Evolutionary conservation across 2,797 vertebrate species (phyloP).

Genomic region (Anisognathus igniventris): DNA sequence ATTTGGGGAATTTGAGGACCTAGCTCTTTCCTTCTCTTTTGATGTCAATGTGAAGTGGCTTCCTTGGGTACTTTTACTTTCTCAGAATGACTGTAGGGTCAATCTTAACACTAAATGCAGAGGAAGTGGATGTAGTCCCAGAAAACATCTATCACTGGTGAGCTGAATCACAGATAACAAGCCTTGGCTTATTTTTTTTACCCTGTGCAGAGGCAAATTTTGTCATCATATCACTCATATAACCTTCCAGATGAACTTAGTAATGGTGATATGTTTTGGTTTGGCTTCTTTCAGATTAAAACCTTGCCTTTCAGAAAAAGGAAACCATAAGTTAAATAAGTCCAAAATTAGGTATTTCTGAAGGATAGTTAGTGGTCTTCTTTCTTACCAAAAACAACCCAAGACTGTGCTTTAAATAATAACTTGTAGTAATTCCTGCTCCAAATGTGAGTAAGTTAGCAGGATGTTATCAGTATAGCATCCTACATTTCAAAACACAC

Average conservation of each 20-base stretch:
- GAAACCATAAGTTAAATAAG: conserved; percentile 54
- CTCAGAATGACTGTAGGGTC: background rate
- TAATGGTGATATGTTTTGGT: conserved; percentile 49
- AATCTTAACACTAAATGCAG: background rate
- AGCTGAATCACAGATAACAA: background rate
- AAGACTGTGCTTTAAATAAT: conserved; percentile 38
- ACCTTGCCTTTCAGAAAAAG: conserved; percentile 40
- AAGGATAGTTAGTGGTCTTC: conserved; percentile 50
- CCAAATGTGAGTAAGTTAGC: background rate
- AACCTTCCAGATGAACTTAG: conserved; percentile 56
- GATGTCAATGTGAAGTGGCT: background rate
- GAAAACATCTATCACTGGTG: background rate
- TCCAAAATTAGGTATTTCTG: conserved; percentile 53
- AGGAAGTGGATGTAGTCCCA: background rate
- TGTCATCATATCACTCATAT: conserved; percentile 19
- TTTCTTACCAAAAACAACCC: conserved; percentile 27
- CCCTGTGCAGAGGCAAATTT: background rate
- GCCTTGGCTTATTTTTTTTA: background rate
- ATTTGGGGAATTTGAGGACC: background rate
- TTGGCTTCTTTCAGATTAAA: conserved; percentile 49
- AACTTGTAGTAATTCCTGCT: background rate
- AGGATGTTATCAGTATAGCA: background rate
- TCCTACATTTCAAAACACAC: background rate
- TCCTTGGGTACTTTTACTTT: background rate
- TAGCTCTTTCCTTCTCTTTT: background rate